A percentile compares a stretch with the other conserved stretches of the same genome.
Evolutionary conservation across 2,113 vertebrate species (phyloP).

Genomic region (Carollia perspicillata): DNA sequence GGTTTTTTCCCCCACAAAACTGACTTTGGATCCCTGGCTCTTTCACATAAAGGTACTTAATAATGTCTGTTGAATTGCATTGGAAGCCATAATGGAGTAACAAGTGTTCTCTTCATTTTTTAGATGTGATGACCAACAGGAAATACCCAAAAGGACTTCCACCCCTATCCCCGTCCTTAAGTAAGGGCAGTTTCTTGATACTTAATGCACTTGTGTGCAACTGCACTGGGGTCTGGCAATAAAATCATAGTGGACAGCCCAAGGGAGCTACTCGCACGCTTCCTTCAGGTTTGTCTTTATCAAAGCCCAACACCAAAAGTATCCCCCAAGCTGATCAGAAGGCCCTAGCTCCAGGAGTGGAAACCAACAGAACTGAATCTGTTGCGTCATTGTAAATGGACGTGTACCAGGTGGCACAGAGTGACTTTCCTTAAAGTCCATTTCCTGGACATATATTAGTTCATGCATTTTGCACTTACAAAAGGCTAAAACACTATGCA

Average conservation of each 20-base stretch:
- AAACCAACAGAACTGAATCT: background rate
- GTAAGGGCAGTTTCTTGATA: background rate
- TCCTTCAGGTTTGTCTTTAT: background rate
- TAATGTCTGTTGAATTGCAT: background rate
- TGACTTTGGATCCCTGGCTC: background rate
- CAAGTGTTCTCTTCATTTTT: background rate
- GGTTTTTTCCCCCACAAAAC: conserved; percentile 5
- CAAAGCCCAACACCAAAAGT: background rate
- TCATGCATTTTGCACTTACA: background rate
- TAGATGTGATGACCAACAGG: background rate
- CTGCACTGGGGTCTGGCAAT: background rate
- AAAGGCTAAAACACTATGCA: background rate
- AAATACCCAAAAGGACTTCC: background rate
- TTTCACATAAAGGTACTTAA: background rate
- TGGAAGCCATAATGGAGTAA: background rate
- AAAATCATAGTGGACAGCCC: background rate
- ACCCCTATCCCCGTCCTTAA: background rate
- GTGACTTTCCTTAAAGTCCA: background rate
- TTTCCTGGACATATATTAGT: background rate
- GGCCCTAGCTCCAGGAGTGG: background rate
- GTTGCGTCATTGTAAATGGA: background rate
- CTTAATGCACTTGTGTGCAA: background rate
- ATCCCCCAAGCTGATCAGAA: background rate
- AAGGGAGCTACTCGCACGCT: background rate
- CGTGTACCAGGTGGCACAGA: background rate